Evolutionary conservation across 2,888 invertebrate species (phyloP).

Genomic region (Ypsolopha sequella): DNA sequence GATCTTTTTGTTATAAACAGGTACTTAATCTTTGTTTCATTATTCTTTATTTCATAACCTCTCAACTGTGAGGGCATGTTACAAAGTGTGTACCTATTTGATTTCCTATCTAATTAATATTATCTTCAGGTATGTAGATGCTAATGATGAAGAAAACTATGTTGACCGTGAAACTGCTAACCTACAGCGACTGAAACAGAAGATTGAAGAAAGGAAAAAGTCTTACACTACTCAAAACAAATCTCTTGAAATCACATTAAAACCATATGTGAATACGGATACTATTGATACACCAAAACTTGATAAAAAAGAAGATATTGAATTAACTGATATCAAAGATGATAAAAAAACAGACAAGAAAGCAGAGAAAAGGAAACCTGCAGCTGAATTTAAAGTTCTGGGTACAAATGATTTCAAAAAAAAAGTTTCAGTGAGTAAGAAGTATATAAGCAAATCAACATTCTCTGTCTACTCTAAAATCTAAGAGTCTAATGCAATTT

Average conservation of each 20-base stretch:
- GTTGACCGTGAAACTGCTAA: constrained; percentile 65
- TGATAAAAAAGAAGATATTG: constrained; percentile 3
- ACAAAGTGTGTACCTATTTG: neutral
- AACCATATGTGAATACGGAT: constrained; percentile 12
- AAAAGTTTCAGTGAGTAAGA: constrained; percentile 52
- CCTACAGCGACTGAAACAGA: constrained; percentile 69
- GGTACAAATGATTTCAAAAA: constrained; percentile 74
- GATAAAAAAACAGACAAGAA: constrained; percentile 16
- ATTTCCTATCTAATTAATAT: constrained; percentile 2
- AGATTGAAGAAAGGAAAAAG: constrained; percentile 70
- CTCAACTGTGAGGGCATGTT: neutral
- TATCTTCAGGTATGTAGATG: constrained; percentile 53
- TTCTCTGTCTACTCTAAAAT: neutral
- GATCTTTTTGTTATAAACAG: constrained; percentile 80
- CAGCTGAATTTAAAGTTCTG: constrained; percentile 74
- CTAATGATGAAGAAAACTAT: constrained; percentile 36
- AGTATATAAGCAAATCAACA: neutral
- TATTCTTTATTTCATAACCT: neutral
- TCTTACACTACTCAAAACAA: constrained; percentile 28
- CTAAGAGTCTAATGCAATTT: neutral
- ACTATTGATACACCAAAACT: constrained; percentile 7
- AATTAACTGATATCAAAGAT: neutral
- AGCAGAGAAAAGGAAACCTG: constrained; percentile 16
- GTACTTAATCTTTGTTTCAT: constrained; percentile 39
- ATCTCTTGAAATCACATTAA: constrained; percentile 23